These are phyloP conservation scores for Neosalanx taihuensis DNA, from an alignment of 2,797 vertebrate genomes.

Conservation along the genomic window DNA sequence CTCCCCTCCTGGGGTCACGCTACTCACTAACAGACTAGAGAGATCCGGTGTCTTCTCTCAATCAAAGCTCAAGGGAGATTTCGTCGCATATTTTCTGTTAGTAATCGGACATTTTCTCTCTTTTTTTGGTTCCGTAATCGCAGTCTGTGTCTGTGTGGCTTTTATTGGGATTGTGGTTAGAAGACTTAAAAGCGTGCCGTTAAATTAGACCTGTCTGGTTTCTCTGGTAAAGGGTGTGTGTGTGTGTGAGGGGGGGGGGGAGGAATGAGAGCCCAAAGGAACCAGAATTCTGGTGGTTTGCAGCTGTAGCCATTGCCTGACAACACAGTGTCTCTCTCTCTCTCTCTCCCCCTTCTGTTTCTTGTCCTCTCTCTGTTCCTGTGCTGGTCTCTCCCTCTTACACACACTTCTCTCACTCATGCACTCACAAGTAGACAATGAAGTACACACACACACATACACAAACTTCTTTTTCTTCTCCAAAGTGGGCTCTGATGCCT, in stretches of 20 bases:
- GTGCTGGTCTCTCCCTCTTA: neutral
- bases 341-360: neutral
- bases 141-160: neutral
- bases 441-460: neutral
- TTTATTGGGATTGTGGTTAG: neutral
- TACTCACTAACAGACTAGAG: no score
- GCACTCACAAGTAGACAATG: neutral
- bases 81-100: no score
- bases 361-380: neutral
- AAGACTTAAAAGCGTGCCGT: conserved; percentile 2
- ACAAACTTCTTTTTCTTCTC: neutral
- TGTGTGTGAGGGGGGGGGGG: neutral
- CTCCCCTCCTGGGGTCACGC: no score
- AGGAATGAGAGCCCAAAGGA: no score
- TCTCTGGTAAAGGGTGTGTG: conserved; percentile 1
- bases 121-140: no score
- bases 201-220: conserved; percentile 13
- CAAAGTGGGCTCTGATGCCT: neutral
- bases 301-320: neutral
- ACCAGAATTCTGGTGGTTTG: neutral
- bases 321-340: neutral
- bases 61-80: no score
- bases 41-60: neutral
- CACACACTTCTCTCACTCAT: neutral
- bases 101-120: no score